These are phyloP conservation scores for Neuroterus valhalla DNA, from an alignment of 1,140 invertebrate species.

Conservation along the genomic window DNA sequence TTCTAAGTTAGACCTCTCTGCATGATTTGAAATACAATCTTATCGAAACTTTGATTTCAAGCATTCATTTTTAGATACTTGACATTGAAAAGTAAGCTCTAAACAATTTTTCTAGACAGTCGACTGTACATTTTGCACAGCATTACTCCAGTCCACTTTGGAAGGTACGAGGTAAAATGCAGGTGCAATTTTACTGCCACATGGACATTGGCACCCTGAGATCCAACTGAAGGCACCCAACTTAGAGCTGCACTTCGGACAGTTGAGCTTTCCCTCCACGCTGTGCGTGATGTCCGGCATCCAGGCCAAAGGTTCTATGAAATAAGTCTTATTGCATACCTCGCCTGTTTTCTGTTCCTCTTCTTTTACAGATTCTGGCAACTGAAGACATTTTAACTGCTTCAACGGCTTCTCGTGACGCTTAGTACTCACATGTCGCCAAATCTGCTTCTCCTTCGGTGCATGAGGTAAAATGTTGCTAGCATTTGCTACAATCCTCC, in stretches of 20 bases:
- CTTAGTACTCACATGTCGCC: constrained; percentile 70
- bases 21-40: no score
- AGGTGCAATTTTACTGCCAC: constrained; percentile 88
- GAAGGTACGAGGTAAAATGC: constrained; percentile 91
- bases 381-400: constrained; percentile 52
- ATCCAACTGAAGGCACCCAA: constrained; percentile 90
- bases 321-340: constrained; percentile 82
- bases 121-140: constrained; percentile 89
- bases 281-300: constrained; percentile 83
- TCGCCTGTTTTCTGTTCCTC: constrained; percentile 64
- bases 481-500: constrained; percentile 85
- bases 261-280: constrained; percentile 86
- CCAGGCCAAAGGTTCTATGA: constrained; percentile 89
- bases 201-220: constrained; percentile 86
- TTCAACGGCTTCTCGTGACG: constrained; percentile 52
- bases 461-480: constrained; percentile 85
- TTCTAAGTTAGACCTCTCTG: no score
- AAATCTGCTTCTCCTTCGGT: constrained; percentile 74
- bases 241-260: constrained; percentile 87
- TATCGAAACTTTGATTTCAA: constrained; percentile 40
- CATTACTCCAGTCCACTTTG: constrained; percentile 90
- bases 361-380: constrained; percentile 62
- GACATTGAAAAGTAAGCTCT: neutral
- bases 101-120: constrained; percentile 79
- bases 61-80: neutral